Conservation (phyloP, 1,140 invertebrate genomes). For the Euura lappo region DNA sequence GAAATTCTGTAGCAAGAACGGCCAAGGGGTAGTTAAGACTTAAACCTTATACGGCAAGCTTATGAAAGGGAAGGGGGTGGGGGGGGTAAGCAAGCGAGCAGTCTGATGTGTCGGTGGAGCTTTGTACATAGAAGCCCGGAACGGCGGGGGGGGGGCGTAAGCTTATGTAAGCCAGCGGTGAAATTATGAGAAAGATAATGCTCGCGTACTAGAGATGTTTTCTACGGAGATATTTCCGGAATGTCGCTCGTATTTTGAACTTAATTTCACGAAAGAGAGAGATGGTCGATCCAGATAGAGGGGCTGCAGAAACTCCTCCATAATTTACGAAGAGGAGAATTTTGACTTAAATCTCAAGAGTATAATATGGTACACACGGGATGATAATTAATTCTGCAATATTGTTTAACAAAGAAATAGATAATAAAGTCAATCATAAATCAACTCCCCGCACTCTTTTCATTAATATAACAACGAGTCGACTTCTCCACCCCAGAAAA, state of each 20-base stretch:
- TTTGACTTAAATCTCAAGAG: not conserved
- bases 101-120: too few species aligned
- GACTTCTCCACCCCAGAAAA: not conserved
- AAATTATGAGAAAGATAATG: slow-evolving; percentile 7
- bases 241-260: slow-evolving; percentile 4
- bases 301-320: not conserved
- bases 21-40: slow-evolving; percentile 4
- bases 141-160: not conserved
- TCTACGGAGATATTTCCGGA: slow-evolving; percentile 1
- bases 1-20: not conserved
- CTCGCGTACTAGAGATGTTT: slow-evolving; percentile 3
- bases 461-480: not conserved
- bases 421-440: too few species aligned
- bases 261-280: not conserved
- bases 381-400: too few species aligned
- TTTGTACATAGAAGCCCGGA: too few species aligned
- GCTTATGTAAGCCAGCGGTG: slow-evolving; percentile 4
- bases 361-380: too few species aligned
- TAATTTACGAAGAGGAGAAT: not conserved
- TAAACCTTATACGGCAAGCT: not conserved
- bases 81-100: too few species aligned
- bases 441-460: too few species aligned
- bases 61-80: not conserved
- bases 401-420: too few species aligned
- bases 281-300: not conserved